These are phyloP conservation scores for Stenchaetothrips biformis DNA, from an alignment of 2,888 invertebrate genomes.

Conservation along the genomic window DNA sequence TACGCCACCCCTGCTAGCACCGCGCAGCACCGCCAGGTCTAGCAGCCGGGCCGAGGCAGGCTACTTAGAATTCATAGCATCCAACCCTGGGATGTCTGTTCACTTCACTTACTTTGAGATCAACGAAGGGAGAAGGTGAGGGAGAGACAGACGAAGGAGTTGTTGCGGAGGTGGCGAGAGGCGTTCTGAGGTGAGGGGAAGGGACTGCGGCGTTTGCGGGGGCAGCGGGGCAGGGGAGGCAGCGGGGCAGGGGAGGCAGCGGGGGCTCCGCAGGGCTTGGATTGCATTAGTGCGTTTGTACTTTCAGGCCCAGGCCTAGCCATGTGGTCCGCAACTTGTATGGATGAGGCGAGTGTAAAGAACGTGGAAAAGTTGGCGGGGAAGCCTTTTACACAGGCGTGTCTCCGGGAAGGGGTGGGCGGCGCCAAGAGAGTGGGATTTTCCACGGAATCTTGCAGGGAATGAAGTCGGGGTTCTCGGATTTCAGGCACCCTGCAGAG, in stretches of 20 bases:
- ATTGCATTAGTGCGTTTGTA: neutral
- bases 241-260: neutral
- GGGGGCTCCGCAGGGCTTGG: neutral
- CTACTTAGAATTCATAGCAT: slow-evolving; percentile 23
- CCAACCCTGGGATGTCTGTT: slow-evolving; percentile 4
- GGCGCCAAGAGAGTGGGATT: too few species aligned
- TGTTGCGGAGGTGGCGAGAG: neutral
- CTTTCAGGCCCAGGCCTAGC: neutral
- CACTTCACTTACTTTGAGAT: slow-evolving; percentile 25
- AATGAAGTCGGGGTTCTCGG: neutral
- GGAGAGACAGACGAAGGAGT: neutral
- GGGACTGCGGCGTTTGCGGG: neutral
- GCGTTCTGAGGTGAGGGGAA: neutral
- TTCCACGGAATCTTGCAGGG: neutral
- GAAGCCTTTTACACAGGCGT: too few species aligned
- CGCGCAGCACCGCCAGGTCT: neutral
- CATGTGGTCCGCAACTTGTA: neutral
- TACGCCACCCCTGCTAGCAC: neutral
- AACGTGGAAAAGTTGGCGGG: too few species aligned
- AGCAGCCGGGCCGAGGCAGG: neutral
- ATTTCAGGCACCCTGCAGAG: too few species aligned
- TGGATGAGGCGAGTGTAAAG: neutral
- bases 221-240: neutral
- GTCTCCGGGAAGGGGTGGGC: too few species aligned
- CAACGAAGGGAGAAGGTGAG: slow-evolving; percentile 3